These are phyloP conservation scores for Rhodinocichla rosea DNA, from an alignment of 2,113 vertebrate species.

Conservation along the genomic window DNA sequence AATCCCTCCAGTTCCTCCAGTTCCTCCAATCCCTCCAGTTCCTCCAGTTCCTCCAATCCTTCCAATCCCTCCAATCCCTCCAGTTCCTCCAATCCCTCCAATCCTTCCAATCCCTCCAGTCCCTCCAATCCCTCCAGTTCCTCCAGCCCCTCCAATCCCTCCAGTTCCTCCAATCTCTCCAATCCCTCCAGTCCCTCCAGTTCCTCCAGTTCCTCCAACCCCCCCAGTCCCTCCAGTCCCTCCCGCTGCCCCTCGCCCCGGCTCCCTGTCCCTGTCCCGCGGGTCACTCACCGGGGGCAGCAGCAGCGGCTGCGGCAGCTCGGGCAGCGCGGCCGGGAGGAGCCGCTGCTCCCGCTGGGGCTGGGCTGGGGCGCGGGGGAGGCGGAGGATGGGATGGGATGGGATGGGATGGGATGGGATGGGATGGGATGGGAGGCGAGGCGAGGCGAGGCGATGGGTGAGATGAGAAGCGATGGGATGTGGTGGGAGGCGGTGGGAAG, in stretches of 20 bases:
- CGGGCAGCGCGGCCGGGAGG: neutral
- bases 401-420: accelerated
- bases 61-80: no score
- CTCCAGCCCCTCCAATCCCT: no score
- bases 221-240: no score
- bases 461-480: neutral
- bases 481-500: accelerated
- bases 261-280: neutral
- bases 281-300: neutral
- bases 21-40: no score
- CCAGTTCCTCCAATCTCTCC: neutral
- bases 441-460: neutral
- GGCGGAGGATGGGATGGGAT: neutral
- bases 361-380: accelerated
- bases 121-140: no score
- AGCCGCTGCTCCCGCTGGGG: neutral
- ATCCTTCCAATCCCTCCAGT: accelerated
- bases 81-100: no score
- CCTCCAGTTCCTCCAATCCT: no score
- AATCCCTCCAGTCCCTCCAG: no score
- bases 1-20: no score
- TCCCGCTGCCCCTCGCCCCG: neutral
- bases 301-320: neutral
- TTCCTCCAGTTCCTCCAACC: no score
- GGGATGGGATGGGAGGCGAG: accelerated